Evolutionary conservation across 1,140 invertebrate genomes (phyloP), one percentile per base, ranked within the genome.

Genomic region (Camponotus pennsylvanicus): DNA sequence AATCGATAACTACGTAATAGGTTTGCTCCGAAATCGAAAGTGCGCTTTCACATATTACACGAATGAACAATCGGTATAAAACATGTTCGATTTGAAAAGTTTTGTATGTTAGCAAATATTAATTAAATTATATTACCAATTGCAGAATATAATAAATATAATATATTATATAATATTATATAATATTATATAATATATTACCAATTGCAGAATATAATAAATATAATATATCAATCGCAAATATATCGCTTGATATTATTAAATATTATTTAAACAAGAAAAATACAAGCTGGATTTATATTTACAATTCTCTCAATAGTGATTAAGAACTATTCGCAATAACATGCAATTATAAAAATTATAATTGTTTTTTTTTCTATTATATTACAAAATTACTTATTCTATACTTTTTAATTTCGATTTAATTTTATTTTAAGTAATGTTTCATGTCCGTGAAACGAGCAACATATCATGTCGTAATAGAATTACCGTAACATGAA

Each of bases 1-100:
- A 90, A 88, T 86, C 86, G 77, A 88, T 83, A 75, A 61, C 49
- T 76, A 7, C 67, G 88, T 86, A 90, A 86, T 90, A 67, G 69
- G 42, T 71, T 49, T 27, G 37, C 40, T 18, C 15, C 21, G 55
- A 69, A 70, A 63, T 67, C n/a, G 85, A 83, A 83, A 83, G 55
- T 82, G 55, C 32, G 3, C 32, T 49, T 61, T 42, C n/a, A 45
- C 37, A 21, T 34, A 15, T 45, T 37, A 40, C 9, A 21, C 11
- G 18, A 21, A 42, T n/a, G 27, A 37, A 15, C 8, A 77, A 59
- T 34, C 27, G 11, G 52, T 59, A 59, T 85, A 85, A 69, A 13
- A 11, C 1, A 27, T 52, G 61, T 76, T 55, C 37, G 34, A 6
- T 52, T 59, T 27, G 49, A 77, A 79, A 64, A 18, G 0, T 11